Evolutionary conservation across 2,113 vertebrate species (phyloP).

Genomic region (Coturnix japonica): DNA sequence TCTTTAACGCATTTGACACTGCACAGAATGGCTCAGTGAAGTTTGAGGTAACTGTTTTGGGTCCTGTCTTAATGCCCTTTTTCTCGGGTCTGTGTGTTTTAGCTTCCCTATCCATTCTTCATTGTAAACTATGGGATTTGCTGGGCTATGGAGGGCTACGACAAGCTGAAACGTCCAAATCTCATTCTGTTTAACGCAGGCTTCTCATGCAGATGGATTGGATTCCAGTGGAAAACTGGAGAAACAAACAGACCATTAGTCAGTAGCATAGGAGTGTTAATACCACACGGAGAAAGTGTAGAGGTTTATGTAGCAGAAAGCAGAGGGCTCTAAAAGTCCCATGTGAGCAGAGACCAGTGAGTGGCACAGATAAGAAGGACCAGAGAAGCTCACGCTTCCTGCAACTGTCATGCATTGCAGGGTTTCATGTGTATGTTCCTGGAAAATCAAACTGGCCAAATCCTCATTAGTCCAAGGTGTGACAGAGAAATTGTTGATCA

Average conservation of each 20-base stretch:
- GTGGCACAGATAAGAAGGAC: background rate
- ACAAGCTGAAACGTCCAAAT: background rate
- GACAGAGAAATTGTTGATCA: background rate
- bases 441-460: background rate
- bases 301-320: background rate
- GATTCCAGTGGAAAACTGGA: background rate
- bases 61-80: background rate
- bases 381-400: background rate
- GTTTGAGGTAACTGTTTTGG: conserved; percentile 87
- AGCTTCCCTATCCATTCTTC: background rate
- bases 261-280: background rate
- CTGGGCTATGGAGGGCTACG: background rate
- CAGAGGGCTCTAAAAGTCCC: background rate
- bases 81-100: background rate
- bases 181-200: background rate
- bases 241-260: background rate
- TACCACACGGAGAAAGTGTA: background rate
- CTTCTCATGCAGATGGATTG: background rate
- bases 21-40: conserved; percentile 91
- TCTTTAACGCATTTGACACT: conserved; percentile 96
- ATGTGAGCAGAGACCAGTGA: background rate
- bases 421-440: background rate
- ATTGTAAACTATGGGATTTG: background rate
- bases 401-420: background rate
- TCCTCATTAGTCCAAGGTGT: background rate